phyloP scores from a whole-genome alignment of 2,888 invertebrate genomes.

The Antitype chi region DNA sequence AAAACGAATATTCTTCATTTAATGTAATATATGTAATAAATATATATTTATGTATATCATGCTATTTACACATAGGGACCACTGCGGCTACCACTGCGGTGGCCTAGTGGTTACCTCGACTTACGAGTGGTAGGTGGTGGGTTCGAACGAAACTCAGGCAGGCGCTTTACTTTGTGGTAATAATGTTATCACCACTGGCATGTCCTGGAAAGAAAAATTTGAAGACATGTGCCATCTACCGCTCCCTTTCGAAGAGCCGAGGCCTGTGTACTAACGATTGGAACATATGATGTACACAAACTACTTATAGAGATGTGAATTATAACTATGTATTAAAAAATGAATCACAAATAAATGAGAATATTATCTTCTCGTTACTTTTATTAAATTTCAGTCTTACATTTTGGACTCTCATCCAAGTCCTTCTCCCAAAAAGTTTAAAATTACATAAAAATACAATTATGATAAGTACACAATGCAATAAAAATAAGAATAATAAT shows the following conservation, averaged over 20 bases:
- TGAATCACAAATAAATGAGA: constrained; percentile 5
- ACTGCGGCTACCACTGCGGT: too few species aligned
- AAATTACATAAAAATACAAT: constrained; percentile 17
- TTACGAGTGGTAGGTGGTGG: too few species aligned
- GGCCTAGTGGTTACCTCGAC: too few species aligned
- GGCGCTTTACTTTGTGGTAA: too few species aligned
- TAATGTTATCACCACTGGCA: too few species aligned
- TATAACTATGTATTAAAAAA: constrained; percentile 12
- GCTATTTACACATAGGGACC: not conserved
- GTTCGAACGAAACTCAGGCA: too few species aligned
- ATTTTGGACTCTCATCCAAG: constrained; percentile 15
- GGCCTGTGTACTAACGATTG: too few species aligned
- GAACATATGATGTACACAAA: not conserved
- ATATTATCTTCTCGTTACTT: constrained; percentile 1
- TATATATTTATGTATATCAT: not conserved
- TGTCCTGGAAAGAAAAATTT: too few species aligned
- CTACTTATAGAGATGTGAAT: not conserved
- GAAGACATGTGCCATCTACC: too few species aligned
- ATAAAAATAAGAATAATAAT: constrained; percentile 3
- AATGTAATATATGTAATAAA: not conserved
- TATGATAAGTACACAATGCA: constrained; percentile 10
- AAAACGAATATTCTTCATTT: not conserved
- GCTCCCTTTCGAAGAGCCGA: too few species aligned
- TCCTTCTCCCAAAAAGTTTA: constrained; percentile 21
- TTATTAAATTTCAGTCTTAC: constrained; percentile 55